Evolutionary conservation across 2,888 invertebrate species (phyloP).

Genomic region (Alcis repandata): DNA sequence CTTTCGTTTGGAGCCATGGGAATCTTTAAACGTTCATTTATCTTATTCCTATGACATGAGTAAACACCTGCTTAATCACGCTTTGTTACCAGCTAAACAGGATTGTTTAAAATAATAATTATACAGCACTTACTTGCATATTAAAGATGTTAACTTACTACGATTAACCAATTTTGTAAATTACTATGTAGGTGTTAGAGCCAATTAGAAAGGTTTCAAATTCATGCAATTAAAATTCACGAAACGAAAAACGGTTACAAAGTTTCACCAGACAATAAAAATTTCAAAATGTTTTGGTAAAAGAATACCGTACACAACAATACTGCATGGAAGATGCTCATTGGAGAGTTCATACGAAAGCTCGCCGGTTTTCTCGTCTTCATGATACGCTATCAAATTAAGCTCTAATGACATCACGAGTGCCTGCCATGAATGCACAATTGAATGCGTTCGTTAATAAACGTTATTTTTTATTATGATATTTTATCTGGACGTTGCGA

Average conservation of each 20-base stretch:
- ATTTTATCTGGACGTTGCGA: conserved; percentile 58
- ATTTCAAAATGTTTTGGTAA: not conserved
- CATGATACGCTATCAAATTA: conserved; percentile 67
- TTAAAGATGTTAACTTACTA: too few species aligned
- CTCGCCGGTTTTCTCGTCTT: conserved; percentile 57
- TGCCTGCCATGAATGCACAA: conserved; percentile 70
- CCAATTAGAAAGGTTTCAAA: not conserved
- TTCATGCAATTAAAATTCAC: not conserved
- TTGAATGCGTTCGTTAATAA: conserved; percentile 78
- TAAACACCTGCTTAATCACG: conserved; percentile 4
- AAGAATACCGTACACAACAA: conserved; percentile 9
- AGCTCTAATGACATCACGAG: conserved; percentile 71
- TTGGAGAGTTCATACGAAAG: conserved; percentile 53
- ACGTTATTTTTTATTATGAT: conserved; percentile 63
- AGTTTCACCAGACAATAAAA: not conserved
- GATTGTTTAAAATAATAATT: not conserved
- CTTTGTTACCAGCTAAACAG: not conserved
- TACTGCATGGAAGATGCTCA: conserved; percentile 46
- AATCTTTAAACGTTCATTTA: conserved; percentile 53
- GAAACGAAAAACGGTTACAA: not conserved
- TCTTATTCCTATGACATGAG: conserved; percentile 36
- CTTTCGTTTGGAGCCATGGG: conserved; percentile 57
- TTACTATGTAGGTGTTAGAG: not conserved
- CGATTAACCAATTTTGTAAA: too few species aligned
- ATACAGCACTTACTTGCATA: not conserved